Evolutionary conservation across 2,797 vertebrate species (phyloP).

Genomic region (Calcarius lapponicus): DNA sequence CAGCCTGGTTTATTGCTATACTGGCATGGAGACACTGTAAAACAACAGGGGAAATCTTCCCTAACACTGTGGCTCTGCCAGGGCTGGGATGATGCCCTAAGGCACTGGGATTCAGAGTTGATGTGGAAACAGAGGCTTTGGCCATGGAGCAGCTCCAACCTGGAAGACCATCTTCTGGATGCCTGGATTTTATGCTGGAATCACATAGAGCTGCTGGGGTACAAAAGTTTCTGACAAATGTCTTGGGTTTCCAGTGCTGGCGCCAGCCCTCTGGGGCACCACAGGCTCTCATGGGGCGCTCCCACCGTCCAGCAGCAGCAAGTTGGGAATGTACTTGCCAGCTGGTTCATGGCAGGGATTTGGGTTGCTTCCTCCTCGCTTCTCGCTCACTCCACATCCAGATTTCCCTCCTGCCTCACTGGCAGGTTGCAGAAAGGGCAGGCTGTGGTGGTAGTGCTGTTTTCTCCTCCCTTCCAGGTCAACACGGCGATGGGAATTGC

Average conservation of each 20-base stretch:
- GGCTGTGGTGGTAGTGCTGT: background rate
- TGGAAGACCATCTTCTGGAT: background rate
- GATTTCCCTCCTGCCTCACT: constrained; percentile 36
- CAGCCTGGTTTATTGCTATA: background rate
- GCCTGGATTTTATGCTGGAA: background rate
- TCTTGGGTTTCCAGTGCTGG: background rate
- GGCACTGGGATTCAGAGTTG: background rate
- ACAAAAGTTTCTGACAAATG: background rate
- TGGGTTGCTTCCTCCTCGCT: background rate
- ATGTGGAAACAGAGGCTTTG: background rate
- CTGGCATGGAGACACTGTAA: background rate
- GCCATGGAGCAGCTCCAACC: background rate
- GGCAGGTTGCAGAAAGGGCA: background rate
- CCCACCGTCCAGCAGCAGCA: accelerated
- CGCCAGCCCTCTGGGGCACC: background rate
- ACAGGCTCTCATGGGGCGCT: background rate
- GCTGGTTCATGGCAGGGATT: background rate
- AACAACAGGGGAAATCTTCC: background rate
- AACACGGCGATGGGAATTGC: accelerated
- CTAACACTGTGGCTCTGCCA: background rate
- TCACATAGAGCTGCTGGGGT: background rate
- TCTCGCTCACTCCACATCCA: background rate
- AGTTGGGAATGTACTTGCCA: background rate
- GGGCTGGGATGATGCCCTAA: background rate
- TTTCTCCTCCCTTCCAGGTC: background rate